These are phyloP conservation scores for Cottoperca gobio DNA, from an alignment of 2,797 vertebrate genomes.

Conservation along the genomic window DNA sequence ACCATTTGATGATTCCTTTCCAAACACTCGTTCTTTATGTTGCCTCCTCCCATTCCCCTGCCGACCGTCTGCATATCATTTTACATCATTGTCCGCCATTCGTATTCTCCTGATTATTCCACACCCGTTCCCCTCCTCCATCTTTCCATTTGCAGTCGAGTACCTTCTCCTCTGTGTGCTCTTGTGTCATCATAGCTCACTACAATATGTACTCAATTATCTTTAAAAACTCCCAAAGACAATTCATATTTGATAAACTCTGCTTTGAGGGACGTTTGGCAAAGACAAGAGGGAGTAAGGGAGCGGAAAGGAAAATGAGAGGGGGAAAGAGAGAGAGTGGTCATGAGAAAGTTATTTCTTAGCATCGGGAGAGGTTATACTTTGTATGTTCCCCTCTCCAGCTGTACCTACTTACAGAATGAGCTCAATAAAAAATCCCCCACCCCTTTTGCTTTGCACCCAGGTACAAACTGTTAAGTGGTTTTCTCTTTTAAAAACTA, in stretches of 20 bases:
- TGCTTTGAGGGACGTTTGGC: slow-evolving; percentile 67
- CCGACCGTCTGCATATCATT: slow-evolving; percentile 40
- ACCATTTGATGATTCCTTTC: slow-evolving; percentile 18
- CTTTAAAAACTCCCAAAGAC: slow-evolving; percentile 52
- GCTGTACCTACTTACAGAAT: slow-evolving; percentile 69
- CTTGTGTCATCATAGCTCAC: slow-evolving; percentile 48
- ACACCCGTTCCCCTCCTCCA: slow-evolving; percentile 41
- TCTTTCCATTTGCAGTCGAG: slow-evolving; percentile 38
- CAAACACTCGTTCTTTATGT: slow-evolving; percentile 16
- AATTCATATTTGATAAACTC: slow-evolving; percentile 60
- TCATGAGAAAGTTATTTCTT: slow-evolving; percentile 72
- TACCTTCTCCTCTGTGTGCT: slow-evolving; percentile 56
- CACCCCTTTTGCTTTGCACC: slow-evolving; percentile 45
- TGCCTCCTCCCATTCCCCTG: slow-evolving; percentile 50
- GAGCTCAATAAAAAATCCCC: slow-evolving; percentile 66
- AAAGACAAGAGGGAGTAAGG: slow-evolving; percentile 53
- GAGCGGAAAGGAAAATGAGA: slow-evolving; percentile 73
- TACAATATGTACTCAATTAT: slow-evolving; percentile 53
- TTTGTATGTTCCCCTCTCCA: slow-evolving; percentile 56
- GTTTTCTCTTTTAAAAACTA: slow-evolving; percentile 20
- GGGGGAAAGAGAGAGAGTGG: slow-evolving; percentile 46
- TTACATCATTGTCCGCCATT: slow-evolving; percentile 52
- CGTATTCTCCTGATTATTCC: slow-evolving; percentile 51
- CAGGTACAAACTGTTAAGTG: slow-evolving; percentile 49
- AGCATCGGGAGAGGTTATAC: slow-evolving; percentile 48